phyloP scores from a whole-genome alignment of 2,888 invertebrate genomes.

The Apocheima hispidaria region DNA sequence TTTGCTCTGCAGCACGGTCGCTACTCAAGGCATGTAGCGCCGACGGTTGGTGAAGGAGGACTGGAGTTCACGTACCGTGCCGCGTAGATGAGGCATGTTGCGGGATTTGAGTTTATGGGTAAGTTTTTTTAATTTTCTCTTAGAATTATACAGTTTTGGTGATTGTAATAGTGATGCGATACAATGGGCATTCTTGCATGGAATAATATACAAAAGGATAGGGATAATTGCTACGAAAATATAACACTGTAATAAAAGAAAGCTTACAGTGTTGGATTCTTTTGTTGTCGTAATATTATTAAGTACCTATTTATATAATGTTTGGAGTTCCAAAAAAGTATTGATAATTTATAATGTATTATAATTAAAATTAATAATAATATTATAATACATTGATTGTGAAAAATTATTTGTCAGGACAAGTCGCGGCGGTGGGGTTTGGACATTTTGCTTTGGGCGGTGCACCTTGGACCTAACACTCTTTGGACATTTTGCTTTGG shows the following conservation, averaged over 20 bases:
- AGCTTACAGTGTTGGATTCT: background rate
- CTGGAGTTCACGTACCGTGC: conserved; percentile 15
- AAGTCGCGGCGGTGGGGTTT: too few relatives aligned
- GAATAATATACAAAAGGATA: background rate
- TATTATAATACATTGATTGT: too few relatives aligned
- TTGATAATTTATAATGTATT: too few relatives aligned
- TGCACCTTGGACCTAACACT: too few relatives aligned
- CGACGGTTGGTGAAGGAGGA: conserved; percentile 26
- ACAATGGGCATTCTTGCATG: background rate
- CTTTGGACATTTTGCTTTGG: too few relatives aligned
- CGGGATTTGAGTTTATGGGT: conserved; percentile 6
- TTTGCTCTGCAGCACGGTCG: conserved; percentile 9
- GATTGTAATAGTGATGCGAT: background rate
- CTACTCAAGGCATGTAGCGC: conserved; percentile 20
- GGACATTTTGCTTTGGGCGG: too few relatives aligned
- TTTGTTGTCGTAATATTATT: too few relatives aligned
- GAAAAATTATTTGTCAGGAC: too few relatives aligned
- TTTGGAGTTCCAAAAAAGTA: too few relatives aligned
- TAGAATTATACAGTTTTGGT: background rate
- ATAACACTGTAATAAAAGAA: background rate
- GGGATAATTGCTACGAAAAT: background rate
- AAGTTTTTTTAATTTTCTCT: background rate
- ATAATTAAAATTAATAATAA: too few relatives aligned
- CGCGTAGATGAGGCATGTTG: background rate
- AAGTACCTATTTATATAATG: too few relatives aligned